These are phyloP conservation scores for Charaxes varanes DNA, from an alignment of 1,140 invertebrate species.

Conservation along the genomic window DNA sequence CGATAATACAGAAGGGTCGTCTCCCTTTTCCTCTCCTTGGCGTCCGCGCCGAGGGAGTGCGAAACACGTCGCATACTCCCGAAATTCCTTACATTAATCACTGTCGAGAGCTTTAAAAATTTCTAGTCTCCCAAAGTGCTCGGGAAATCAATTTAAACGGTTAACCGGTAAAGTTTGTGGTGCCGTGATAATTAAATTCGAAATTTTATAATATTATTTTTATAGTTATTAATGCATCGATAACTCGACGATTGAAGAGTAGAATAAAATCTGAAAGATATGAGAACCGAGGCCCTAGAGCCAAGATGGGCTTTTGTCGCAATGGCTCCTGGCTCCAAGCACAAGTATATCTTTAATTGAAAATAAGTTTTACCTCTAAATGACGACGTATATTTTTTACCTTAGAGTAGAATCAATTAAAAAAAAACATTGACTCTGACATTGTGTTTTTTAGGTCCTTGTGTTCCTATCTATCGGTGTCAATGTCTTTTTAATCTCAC, in stretches of 20 bases:
- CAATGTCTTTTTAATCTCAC: slow-evolving; percentile 19
- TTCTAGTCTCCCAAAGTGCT: slow-evolving; percentile 43
- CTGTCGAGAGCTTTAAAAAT: slow-evolving; percentile 67
- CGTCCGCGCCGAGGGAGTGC: slow-evolving; percentile 23
- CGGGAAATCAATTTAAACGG: slow-evolving; percentile 63
- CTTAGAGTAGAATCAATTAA: slow-evolving; percentile 58
- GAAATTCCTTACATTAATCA: slow-evolving; percentile 69
- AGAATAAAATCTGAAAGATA: too few relatives aligned
- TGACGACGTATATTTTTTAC: too few relatives aligned
- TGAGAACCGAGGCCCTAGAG: too few relatives aligned
- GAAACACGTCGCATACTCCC: slow-evolving; percentile 41
- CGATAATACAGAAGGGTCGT: slow-evolving; percentile 27
- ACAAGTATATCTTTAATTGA: too few relatives aligned
- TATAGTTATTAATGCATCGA: too few relatives aligned
- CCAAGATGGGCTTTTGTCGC: too few relatives aligned
- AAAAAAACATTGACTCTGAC: slow-evolving; percentile 30
- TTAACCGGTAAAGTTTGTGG: slow-evolving; percentile 21
- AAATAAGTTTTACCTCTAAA: too few relatives aligned
- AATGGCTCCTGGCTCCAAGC: too few relatives aligned
- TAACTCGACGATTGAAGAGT: too few relatives aligned
- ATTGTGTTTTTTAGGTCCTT: slow-evolving; percentile 20
- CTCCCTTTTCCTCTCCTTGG: slow-evolving; percentile 49
- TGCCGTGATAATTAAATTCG: slow-evolving; percentile 56
- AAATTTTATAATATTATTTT: too few relatives aligned
- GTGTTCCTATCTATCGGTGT: slow-evolving; percentile 22